A percentile compares a stretch with the other conserved stretches of the same genome.
phyloP scores from a whole-genome alignment of 2,888 invertebrate genomes.

The Volucella inanis region DNA sequence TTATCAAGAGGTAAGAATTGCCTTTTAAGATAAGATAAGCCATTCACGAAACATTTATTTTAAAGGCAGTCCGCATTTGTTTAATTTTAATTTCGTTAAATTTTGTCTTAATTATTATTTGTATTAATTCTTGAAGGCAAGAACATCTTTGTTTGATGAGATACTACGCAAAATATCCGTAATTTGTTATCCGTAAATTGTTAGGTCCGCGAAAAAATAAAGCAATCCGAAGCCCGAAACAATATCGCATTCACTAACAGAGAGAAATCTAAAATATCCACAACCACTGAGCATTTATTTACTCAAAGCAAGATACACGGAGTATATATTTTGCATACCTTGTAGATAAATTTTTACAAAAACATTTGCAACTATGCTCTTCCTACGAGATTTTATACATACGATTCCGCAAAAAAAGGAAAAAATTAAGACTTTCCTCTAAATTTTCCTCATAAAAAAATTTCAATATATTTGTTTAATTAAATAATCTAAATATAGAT shows the following conservation, averaged over 20 bases:
- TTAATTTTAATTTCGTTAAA: conserved; percentile 10
- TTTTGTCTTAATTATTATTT: not conserved
- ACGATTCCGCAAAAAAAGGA: conserved; percentile 9
- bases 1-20: conserved; percentile 33
- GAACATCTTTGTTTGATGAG: conserved; percentile 22
- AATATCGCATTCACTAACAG: conserved; percentile 38
- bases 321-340: conserved; percentile 25
- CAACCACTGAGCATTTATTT: conserved; percentile 3
- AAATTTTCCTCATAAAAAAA: conserved; percentile 10
- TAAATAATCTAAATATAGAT: conserved; percentile 56
- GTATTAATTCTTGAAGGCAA: conserved; percentile 2
- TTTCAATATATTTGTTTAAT: conserved; percentile 32
- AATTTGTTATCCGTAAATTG: not conserved
- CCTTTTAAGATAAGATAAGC: conserved; percentile 47
- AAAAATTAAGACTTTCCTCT: conserved; percentile 10
- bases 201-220: conserved; percentile 13
- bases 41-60: conserved; percentile 9
- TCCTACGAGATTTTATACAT: too few species aligned
- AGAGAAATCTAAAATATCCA: conserved; percentile 38
- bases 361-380: not conserved
- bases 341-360: conserved; percentile 9
- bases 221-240: conserved; percentile 37
- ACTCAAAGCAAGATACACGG: conserved; percentile 6
- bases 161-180: conserved; percentile 13
- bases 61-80: not conserved